Conservation (phyloP, 2,797 vertebrate species). For the Microctenopoma stevenorrisi region DNA sequence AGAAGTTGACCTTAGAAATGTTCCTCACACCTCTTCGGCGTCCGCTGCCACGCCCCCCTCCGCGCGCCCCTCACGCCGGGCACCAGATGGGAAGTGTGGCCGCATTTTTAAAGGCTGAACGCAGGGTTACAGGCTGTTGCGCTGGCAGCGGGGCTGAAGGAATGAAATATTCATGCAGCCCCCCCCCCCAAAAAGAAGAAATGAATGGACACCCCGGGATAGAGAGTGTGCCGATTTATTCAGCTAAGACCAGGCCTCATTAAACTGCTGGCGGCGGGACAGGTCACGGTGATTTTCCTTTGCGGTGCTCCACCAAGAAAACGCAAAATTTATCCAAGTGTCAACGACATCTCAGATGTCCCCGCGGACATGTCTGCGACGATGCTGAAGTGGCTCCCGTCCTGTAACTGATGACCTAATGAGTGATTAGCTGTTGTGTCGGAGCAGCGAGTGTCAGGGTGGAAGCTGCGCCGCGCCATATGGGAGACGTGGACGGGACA, state of each 20-base stretch:
- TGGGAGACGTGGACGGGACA: conserved; percentile 79
- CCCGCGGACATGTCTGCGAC: conserved; percentile 34
- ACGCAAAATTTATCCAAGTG: conserved; percentile 47
- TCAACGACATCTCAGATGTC: conserved; percentile 26
- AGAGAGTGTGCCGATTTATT: conserved; percentile 88
- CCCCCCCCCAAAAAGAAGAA: conserved; percentile 27
- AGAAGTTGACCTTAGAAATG: conserved; percentile 83
- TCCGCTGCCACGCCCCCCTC: conserved; percentile 63
- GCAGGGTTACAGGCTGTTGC: conserved; percentile 88
- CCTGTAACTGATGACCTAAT: conserved; percentile 74
- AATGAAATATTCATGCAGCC: conserved; percentile 88
- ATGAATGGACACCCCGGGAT: conserved; percentile 84
- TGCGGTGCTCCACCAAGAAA: conserved; percentile 70
- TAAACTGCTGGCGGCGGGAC: conserved; percentile 83
- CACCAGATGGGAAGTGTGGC: conserved; percentile 87
- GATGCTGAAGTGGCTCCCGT: conserved; percentile 32
- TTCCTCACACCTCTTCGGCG: conserved; percentile 79
- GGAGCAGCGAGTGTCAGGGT: conserved; percentile 36
- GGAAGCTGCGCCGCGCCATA: conserved; percentile 77
- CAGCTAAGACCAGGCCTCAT: conserved; percentile 82
- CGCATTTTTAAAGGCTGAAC: conserved; percentile 72
- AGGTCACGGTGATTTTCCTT: conserved; percentile 86
- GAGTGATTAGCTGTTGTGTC: conserved; percentile 78
- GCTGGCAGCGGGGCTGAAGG: conserved; percentile 81
- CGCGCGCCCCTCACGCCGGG: conserved; percentile 68